Base-by-base conservation (phyloP, 2,113 vertebrate genomes). In the Equus quagga region DNA sequence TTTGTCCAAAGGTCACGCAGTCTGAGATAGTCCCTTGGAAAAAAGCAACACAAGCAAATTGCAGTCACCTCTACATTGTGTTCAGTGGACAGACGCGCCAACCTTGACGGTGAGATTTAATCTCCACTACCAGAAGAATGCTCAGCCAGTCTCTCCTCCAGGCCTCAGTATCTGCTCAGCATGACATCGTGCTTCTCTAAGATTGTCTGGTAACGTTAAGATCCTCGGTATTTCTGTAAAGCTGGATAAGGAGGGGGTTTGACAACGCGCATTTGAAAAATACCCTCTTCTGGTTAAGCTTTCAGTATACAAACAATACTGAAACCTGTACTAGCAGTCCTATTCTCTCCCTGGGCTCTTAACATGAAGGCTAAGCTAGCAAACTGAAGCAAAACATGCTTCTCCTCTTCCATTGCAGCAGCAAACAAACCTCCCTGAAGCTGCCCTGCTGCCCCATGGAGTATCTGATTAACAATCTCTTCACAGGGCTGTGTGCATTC, bases 1-100 rank as follows among this genome's bases (percentile, higher is more conserved):
- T 91, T 49, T 82, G 72, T 89, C 85, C 89, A 94, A 89, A 96
- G 69, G 81, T 36, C 51, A 56, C 54, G 44, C 12, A 31, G 49
- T 24, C 54, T 46, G n/a, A 67, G 51, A 54, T 0, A 49, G 41
- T 62, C n/a, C 56, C 67, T 88, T 62, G 49, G 84, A 44, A 51
- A 96, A 72, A 84, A 79, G 54, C 41, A 87, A 41, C 15, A 65
- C 6, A 24, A 81, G 56, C n/a, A 11, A 91, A 89, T 0, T 49
- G 54, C 15, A 51, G 36, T 62, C 83, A 87, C 28, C 46, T 75
- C 3, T 75, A 49, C 23, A n/a, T 0, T 28, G n/a, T 51, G 49
- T 49, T 91, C 73, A 31, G 13, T 18, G 60, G 83, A 36, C 62
- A 64, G 51, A 24, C 33, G 33, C 12, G 0, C 60, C 12, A 41